A percentile compares a stretch with the other conserved stretches of the same genome.
These are phyloP conservation scores for Podiceps cristatus DNA, from an alignment of 2,113 vertebrate species.

Conservation along the genomic window DNA sequence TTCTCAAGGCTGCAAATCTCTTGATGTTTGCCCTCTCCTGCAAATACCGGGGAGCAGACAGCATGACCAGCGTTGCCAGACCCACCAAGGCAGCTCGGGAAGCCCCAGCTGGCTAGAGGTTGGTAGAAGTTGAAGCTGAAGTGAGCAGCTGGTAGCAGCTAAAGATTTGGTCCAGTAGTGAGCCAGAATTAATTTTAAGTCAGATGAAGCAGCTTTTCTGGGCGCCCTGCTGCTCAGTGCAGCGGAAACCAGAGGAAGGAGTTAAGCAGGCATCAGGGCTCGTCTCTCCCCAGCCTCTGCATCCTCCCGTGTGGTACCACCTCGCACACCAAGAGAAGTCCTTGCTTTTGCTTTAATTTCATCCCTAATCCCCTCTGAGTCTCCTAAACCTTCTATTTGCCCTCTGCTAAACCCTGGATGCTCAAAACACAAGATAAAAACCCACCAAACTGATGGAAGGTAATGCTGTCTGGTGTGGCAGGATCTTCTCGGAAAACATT, in stretches of 20 bases:
- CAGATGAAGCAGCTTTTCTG: neutral
- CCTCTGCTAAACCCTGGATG: neutral
- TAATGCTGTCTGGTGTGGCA: neutral
- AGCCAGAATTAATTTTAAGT: neutral
- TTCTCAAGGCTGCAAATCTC: neutral
- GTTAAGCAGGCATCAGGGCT: neutral
- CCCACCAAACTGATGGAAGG: neutral
- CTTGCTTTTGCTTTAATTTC: conserved; percentile 9
- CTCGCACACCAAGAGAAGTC: neutral
- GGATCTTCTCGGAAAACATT: neutral
- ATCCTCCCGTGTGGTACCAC: neutral
- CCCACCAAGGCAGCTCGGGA: neutral
- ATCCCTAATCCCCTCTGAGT: neutral
- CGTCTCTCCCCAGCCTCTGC: neutral
- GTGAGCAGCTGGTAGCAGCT: neutral
- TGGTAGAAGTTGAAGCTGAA: neutral
- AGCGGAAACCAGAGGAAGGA: neutral
- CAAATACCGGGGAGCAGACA: neutral
- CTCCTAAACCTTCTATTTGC: neutral
- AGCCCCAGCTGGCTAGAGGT: neutral
- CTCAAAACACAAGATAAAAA: neutral
- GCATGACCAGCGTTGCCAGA: fast-evolving
- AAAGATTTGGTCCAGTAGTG: neutral
- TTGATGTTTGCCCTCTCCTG: neutral
- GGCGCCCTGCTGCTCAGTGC: neutral